Evolutionary conservation across 2,888 invertebrate genomes (phyloP).

Genomic region (Rosalia funebris): DNA sequence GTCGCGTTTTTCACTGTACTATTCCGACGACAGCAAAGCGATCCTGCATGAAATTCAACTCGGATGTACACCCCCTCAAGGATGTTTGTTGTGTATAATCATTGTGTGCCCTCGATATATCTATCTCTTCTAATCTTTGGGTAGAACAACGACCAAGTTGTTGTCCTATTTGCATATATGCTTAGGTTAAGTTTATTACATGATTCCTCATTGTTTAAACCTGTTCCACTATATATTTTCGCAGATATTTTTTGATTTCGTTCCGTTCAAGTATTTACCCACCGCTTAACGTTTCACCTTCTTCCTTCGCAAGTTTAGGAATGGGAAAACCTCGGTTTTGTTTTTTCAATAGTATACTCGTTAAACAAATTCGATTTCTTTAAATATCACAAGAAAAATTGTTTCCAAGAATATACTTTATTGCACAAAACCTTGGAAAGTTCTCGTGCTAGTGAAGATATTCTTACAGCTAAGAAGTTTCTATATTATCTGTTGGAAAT

Average conservation of each 20-base stretch:
- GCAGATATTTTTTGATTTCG: neutral
- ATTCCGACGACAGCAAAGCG: neutral
- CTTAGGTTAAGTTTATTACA: constrained; percentile 30
- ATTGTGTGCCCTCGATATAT: constrained; percentile 25
- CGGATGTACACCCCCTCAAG: constrained; percentile 4
- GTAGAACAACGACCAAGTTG: neutral
- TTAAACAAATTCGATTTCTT: too few species aligned
- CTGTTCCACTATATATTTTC: constrained; percentile 4
- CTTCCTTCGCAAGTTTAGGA: too few species aligned
- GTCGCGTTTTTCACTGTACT: constrained; percentile 26
- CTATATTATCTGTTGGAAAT: neutral
- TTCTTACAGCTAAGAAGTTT: too few species aligned
- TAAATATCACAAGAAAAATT: too few species aligned
- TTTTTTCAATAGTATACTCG: too few species aligned
- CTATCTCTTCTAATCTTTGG: constrained; percentile 33
- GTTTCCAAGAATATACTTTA: too few species aligned
- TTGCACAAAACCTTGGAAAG: too few species aligned
- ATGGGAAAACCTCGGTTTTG: too few species aligned
- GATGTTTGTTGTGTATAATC: neutral
- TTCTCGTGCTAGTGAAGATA: too few species aligned
- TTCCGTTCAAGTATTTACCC: neutral
- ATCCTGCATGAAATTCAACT: neutral
- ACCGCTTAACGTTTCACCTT: neutral
- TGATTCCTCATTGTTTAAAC: constrained; percentile 13
- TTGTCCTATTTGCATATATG: constrained; percentile 16